Conservation (phyloP, 2,888 invertebrate genomes). For the Sinhomidia bicolor region DNA sequence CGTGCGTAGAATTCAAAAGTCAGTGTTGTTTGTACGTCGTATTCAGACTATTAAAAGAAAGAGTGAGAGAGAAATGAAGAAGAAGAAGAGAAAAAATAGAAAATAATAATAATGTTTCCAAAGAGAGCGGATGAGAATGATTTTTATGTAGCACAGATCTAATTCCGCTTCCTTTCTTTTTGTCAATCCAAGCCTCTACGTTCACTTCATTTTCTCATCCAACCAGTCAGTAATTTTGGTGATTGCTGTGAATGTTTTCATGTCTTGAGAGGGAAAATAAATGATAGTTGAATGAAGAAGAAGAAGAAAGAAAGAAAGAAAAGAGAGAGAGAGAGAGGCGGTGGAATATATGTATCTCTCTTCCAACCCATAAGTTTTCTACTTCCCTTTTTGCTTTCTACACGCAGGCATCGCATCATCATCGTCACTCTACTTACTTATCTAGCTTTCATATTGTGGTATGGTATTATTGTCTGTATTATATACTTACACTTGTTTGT, state of each 20-base stretch:
- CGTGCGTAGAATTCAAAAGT: slow-evolving; percentile 37
- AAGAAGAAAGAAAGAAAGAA: background rate
- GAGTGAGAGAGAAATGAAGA: background rate
- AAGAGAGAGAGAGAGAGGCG: background rate
- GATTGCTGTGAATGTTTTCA: slow-evolving; percentile 59
- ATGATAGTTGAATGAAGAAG: slow-evolving; percentile 54
- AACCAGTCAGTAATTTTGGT: slow-evolving; percentile 54
- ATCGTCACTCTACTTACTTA: background rate
- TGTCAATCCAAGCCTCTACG: slow-evolving; percentile 18
- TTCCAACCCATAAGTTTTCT: slow-evolving; percentile 32
- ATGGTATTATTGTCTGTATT: background rate
- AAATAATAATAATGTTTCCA: background rate
- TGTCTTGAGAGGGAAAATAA: slow-evolving; percentile 53
- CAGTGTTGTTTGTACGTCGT: background rate
- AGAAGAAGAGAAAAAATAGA: background rate
- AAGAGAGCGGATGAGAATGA: slow-evolving; percentile 25
- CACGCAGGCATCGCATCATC: background rate
- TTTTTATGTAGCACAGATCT: slow-evolving; percentile 29
- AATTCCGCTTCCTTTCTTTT: slow-evolving; percentile 41
- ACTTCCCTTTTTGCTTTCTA: background rate
- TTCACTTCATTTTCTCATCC: slow-evolving; percentile 12
- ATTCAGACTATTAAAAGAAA: background rate
- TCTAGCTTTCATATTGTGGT: background rate
- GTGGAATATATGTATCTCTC: slow-evolving; percentile 9
- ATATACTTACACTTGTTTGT: background rate